Evolutionary conservation across 35 echinoderm and acorn worm species (phyloP), one percentile per base, ranked within the genome.

Genomic region (Ophiothrix spiculata): DNA sequence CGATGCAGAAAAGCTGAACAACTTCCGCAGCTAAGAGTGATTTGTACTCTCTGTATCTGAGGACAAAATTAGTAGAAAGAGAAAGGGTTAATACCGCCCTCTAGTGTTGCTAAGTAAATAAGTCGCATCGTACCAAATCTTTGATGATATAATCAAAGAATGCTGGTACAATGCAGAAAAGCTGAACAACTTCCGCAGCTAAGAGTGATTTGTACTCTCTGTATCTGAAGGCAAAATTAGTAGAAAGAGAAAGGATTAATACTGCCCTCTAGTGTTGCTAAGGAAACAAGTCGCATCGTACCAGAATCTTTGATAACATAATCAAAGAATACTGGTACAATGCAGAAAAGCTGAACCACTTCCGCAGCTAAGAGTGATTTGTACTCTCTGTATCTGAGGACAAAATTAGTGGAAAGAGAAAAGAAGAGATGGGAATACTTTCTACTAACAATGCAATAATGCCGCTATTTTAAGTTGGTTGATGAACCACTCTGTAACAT

Each of bases 1-100:
- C 95, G 8, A 98, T 98, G 39, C 95, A 98, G 31, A 98, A 81
- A 0, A 98, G 86, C 56, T 98, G 95, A 10, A 94, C 89, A 12
- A 88, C 89, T 79, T 98, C 95, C 31, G 91, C 92, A 21, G 91
- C 95, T 39, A 97, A 54, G 10, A 97, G 35, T 0, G 91, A 81
- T 49, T 75, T 80, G 36, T 90, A 90, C 78, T 91, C 88, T 23
- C 63, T 80, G 80, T 91, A 93, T 38, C 95, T 97, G 13, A 41
- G 1, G 36, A 35, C 32, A 79, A n/a, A n/a, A n/a, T n/a, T n/a
- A n/a, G n/a, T n/a, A n/a, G n/a, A n/a, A n/a, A n/a, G n/a, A n/a
- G n/a, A n/a, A n/a, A n/a, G n/a, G n/a, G n/a, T n/a, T n/a, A n/a
- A n/a, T n/a, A n/a, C n/a, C n/a, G n/a, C n/a, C n/a, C n/a, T n/a